Evolutionary conservation across 2,113 vertebrate species (phyloP).

Genomic region (Onychorhynchus coronatus): DNA sequence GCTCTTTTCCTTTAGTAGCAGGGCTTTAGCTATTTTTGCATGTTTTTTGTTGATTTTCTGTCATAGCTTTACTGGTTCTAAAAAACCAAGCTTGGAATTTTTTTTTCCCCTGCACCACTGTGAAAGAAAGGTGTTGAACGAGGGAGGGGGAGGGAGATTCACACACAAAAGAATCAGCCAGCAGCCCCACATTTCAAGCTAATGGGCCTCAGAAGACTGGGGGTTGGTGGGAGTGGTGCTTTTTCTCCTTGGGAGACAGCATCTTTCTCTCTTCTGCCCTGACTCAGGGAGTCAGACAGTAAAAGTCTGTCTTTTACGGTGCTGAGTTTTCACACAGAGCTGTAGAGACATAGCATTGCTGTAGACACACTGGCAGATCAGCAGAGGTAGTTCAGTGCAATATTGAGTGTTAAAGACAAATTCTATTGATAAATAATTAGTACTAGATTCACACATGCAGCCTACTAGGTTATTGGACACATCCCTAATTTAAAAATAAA

Average conservation of each 20-base stretch:
- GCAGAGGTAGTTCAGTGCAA: background rate
- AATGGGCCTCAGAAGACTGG: too few species aligned
- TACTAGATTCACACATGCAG: background rate
- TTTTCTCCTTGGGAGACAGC: too few species aligned
- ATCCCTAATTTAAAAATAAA: background rate
- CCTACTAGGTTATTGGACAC: background rate
- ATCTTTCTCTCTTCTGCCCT: too few species aligned
- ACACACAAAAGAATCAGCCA: too few species aligned
- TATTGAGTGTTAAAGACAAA: background rate
- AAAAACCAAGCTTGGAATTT: too few species aligned
- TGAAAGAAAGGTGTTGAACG: too few species aligned
- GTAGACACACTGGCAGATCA: background rate
- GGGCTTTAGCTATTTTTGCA: background rate
- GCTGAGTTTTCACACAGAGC: background rate
- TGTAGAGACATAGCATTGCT: background rate
- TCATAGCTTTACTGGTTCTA: too few species aligned
- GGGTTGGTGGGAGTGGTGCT: too few species aligned
- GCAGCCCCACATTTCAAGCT: too few species aligned
- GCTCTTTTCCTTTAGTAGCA: background rate
- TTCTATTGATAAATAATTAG: slow-evolving; percentile 12
- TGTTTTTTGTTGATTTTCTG: background rate
- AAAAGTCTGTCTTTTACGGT: background rate
- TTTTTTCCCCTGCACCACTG: too few species aligned
- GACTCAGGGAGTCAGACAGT: too few species aligned
- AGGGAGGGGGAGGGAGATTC: too few species aligned